These are phyloP conservation scores for Phymastichus coffea DNA, from an alignment of 1,140 invertebrate species.

Conservation along the genomic window DNA sequence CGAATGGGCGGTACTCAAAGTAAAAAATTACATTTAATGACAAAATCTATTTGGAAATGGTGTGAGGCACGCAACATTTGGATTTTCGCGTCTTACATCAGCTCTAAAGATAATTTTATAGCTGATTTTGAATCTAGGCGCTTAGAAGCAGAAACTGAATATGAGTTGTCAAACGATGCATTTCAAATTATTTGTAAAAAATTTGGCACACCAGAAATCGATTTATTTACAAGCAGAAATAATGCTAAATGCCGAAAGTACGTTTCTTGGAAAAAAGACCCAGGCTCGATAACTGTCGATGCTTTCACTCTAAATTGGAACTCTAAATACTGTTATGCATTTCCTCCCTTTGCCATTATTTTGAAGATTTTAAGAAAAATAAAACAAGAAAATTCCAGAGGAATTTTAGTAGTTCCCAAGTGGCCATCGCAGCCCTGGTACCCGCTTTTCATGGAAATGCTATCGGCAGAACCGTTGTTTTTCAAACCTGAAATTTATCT, in stretches of 20 bases:
- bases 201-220: slow-evolving; percentile 19
- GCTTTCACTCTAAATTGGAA: slow-evolving; percentile 31
- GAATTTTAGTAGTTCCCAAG: slow-evolving; percentile 30
- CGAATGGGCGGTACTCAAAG: slow-evolving; percentile 17
- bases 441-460: slow-evolving; percentile 35
- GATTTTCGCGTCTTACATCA: no score
- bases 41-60: slow-evolving; percentile 28
- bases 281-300: slow-evolving; percentile 17
- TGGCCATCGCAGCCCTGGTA: slow-evolving; percentile 35
- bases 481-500: slow-evolving; percentile 31
- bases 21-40: slow-evolving; percentile 9
- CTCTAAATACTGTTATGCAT: slow-evolving; percentile 34
- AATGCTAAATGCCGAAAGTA: slow-evolving; percentile 23
- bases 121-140: slow-evolving; percentile 27
- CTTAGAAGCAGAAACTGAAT: slow-evolving; percentile 21
- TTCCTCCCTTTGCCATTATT: slow-evolving; percentile 35
- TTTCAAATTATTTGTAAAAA: no score
- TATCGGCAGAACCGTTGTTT: slow-evolving; percentile 26
- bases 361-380: no score
- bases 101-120: slow-evolving; percentile 20
- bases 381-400: slow-evolving; percentile 30
- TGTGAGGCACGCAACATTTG: no score
- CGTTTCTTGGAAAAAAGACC: slow-evolving; percentile 27
- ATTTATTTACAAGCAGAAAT: slow-evolving; percentile 21
- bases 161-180: neutral